A percentile compares a stretch with the other conserved stretches of the same genome.
These are phyloP conservation scores for Drosophila elegans DNA, from an alignment of 1,140 invertebrate genomes.

Conservation along the genomic window DNA sequence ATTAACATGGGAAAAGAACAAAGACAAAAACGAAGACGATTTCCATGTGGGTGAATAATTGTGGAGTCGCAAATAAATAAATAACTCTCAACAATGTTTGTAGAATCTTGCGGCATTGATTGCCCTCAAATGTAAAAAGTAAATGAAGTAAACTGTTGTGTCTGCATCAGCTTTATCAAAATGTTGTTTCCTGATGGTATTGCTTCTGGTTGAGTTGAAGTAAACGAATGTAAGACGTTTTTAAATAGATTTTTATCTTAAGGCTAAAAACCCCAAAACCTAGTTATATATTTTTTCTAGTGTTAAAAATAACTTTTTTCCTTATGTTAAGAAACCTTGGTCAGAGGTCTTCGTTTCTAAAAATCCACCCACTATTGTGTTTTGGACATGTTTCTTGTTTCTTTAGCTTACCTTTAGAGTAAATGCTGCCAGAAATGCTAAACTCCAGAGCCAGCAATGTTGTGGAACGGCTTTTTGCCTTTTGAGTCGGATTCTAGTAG, in stretches of 20 bases:
- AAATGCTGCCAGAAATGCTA: conserved; percentile 69
- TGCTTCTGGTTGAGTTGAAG: no score
- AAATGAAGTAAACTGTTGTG: conserved; percentile 14
- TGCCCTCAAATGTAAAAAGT: conserved; percentile 1
- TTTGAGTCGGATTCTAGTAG: conserved; percentile 78
- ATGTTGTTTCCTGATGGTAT: background rate
- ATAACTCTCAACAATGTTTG: conserved; percentile 24
- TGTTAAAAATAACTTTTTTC: background rate
- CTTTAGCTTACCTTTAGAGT: conserved; percentile 62
- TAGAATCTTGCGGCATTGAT: conserved; percentile 18
- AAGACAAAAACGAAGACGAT: conserved; percentile 25
- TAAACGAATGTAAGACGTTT: no score
- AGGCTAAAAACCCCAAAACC: no score
- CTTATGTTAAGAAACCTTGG: background rate
- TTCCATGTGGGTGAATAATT: conserved; percentile 34
- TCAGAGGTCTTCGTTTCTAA: background rate
- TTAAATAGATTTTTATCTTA: no score
- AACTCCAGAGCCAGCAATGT: conserved; percentile 63
- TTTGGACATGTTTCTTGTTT: conserved; percentile 9
- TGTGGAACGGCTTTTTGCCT: conserved; percentile 61
- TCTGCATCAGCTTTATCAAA: background rate
- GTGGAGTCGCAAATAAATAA: conserved; percentile 6
- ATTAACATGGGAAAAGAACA: conserved; percentile 65
- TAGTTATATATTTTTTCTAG: no score
- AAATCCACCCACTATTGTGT: conserved; percentile 4